These are phyloP conservation scores for Microcebus griseorufus DNA, from an alignment of 2,113 vertebrate species.

Conservation along the genomic window DNA sequence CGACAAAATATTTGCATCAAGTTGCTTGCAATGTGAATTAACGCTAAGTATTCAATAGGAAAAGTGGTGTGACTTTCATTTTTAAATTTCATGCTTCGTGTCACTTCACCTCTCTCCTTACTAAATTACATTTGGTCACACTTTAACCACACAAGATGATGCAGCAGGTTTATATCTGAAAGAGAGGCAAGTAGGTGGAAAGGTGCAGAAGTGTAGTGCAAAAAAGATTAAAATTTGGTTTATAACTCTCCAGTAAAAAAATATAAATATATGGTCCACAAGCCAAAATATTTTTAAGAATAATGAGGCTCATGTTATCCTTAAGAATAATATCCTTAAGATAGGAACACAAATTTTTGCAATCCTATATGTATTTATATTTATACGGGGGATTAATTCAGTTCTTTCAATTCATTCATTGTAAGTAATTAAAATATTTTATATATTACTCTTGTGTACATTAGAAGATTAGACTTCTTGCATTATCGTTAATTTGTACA, in stretches of 20 bases:
- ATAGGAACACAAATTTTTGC: not conserved
- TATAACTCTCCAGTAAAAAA: not conserved
- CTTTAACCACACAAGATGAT: slow-evolving; percentile 52
- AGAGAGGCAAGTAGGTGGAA: slow-evolving; percentile 41
- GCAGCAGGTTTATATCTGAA: slow-evolving; percentile 30
- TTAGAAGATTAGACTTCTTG: not conserved
- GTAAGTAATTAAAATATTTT: not conserved
- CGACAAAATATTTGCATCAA: slow-evolving; percentile 63
- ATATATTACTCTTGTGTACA: not conserved
- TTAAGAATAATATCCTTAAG: not conserved
- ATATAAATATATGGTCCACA: not conserved
- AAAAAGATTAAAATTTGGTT: slow-evolving; percentile 55
- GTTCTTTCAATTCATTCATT: not conserved
- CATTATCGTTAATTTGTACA: not conserved
- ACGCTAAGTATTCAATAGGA: slow-evolving; percentile 63
- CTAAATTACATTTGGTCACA: slow-evolving; percentile 71
- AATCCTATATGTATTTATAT: not conserved
- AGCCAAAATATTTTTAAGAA: slow-evolving; percentile 1
- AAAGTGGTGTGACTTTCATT: slow-evolving; percentile 69
- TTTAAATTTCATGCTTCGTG: slow-evolving; percentile 67
- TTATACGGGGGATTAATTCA: not conserved
- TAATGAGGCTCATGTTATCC: not conserved
- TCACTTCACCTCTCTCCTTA: slow-evolving; percentile 63
- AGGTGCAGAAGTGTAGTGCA: slow-evolving; percentile 1
- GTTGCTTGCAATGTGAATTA: slow-evolving; percentile 60